Base-by-base conservation (phyloP, 92 coral and sea anemone genomes). In the Isaurus tuberculatus region DNA sequence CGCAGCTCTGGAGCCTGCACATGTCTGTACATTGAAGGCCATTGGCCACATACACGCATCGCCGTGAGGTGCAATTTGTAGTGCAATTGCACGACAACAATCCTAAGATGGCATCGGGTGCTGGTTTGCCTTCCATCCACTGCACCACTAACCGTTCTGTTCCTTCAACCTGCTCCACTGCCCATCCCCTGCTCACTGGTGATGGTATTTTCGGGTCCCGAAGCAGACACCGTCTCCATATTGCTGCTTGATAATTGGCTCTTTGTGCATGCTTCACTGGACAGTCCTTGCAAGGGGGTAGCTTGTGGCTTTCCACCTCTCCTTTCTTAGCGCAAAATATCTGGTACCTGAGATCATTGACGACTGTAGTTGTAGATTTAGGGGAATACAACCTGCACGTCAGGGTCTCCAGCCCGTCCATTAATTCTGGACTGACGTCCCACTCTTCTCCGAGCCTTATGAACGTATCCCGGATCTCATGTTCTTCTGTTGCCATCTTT, bases 371-470 rank as follows among this genome's bases (percentile, higher is more conserved):
- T 22, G 63, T 17, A 17, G 20, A 17, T 17, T 55, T 55, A 22
- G 20, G 63, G 63, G 84, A 67, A 85, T 84, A 89, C 32, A 70
- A 40, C 46, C 14, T 85, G 86, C 84, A 85, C 28, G 86, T 85
- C 68, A 89, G 85, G 20, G 58, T 40, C 70, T 89, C 84, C 20
- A 88, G 81, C 75, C 63, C 37, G 46, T 40, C 46, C 46, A 40
- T 40, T 40, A 40, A 40, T 40, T 40, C 46, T 40, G 46, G 25
- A 34, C 68, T 23, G 79, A 43, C 63, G 58, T 89, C 73, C 86
- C 89, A 84, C 58, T 70, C 57, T 69, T 27, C 72, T 57, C 89
- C 92, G 33, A 89, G 63, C 46, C 65, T 83, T 79, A 84, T 88
- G 36, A 88, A 84, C 42, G 61, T 63, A 69, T 42, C 19, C 79